A percentile compares a stretch with the other conserved stretches of the same genome.
Evolutionary conservation across 2,797 vertebrate species (phyloP).

Genomic region (Spinus pinus): DNA sequence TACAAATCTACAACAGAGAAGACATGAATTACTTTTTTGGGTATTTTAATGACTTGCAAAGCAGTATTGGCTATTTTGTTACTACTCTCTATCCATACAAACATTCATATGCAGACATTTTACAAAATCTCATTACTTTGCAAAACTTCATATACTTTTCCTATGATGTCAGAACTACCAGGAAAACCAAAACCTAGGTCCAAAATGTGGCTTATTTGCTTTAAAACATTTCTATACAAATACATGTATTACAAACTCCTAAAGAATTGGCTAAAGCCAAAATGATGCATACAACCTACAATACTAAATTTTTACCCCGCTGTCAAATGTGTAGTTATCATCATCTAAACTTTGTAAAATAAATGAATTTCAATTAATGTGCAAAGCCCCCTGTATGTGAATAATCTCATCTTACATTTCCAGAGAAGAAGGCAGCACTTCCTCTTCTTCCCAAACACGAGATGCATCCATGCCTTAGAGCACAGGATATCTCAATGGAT

Average conservation of each 20-base stretch:
- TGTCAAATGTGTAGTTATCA: neutral
- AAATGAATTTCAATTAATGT: neutral
- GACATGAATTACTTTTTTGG: neutral
- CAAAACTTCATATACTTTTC: neutral
- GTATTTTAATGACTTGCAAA: neutral
- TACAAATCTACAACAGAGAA: neutral
- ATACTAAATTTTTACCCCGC: neutral
- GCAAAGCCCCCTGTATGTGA: accelerated
- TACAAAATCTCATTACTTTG: neutral
- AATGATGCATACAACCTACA: neutral
- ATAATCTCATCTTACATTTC: neutral
- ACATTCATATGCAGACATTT: neutral
- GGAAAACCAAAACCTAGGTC: neutral
- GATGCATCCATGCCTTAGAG: neutral
- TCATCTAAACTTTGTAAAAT: neutral
- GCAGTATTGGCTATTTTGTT: neutral
- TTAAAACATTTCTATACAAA: neutral
- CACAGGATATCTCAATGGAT: neutral
- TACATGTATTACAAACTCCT: neutral
- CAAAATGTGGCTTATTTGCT: neutral
- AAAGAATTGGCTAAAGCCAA: neutral
- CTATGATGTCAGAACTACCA: neutral
- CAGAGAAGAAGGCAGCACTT: neutral
- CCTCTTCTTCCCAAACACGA: neutral
- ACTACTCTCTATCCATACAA: neutral